Conservation (phyloP, 2,888 invertebrate species). For the Tetragonisca angustula region DNA sequence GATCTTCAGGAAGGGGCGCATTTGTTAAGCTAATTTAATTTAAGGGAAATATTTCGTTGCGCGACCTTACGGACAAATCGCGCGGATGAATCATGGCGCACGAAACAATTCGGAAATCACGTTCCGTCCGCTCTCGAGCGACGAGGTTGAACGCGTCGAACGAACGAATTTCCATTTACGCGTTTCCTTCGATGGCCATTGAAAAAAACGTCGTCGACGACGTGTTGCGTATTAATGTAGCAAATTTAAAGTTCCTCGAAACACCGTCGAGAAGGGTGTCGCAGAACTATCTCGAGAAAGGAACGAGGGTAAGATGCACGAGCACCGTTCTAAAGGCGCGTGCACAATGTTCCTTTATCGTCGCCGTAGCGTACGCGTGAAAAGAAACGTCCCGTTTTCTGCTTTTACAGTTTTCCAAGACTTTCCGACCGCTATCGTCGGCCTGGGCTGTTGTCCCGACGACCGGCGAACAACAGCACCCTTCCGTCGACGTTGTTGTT, state of each 20-base stretch:
- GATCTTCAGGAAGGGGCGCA: constrained; percentile 47
- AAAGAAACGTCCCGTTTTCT: constrained; percentile 31
- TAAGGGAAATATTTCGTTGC: constrained; percentile 32
- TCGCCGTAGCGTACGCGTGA: constrained; percentile 17
- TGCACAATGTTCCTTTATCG: constrained; percentile 36
- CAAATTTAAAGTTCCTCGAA: background rate
- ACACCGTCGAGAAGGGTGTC: too few species aligned
- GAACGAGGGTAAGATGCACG: background rate
- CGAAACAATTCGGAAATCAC: constrained; percentile 9
- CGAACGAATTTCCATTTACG: background rate
- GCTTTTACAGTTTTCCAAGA: constrained; percentile 10
- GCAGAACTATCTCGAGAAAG: background rate
- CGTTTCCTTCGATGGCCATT: background rate
- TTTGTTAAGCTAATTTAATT: constrained; percentile 55
- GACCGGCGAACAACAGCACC: constrained; percentile 2
- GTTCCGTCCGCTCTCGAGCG: background rate
- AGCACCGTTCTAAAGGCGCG: background rate
- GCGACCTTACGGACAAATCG: constrained; percentile 5
- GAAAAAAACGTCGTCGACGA: background rate
- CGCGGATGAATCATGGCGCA: constrained; percentile 19
- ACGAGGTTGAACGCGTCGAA: background rate
- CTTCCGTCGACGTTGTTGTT: constrained; percentile 7
- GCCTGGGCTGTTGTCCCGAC: constrained; percentile 16
- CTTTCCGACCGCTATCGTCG: background rate
- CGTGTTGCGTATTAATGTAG: too few species aligned